Conservation (phyloP, 92 coral and sea anemone species). For the Heliopora coerulea region DNA sequence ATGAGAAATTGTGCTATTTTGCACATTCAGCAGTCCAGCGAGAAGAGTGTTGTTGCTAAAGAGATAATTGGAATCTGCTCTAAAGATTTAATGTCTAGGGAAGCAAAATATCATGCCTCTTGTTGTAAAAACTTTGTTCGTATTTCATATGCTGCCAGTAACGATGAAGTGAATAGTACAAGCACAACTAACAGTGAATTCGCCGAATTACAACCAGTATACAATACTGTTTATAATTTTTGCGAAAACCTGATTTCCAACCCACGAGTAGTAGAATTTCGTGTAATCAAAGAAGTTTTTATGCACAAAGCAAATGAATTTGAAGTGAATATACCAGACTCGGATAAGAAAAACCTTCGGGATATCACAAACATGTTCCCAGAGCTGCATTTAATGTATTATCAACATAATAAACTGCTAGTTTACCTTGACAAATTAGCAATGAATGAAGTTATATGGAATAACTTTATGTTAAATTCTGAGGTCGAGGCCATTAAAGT, state of each 20-base stretch:
- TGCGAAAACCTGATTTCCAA: conserved; percentile 59
- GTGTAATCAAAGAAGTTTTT: conserved; percentile 51
- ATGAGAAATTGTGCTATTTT: conserved; percentile 46
- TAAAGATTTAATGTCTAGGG: conserved; percentile 55
- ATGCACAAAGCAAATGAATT: conserved; percentile 52
- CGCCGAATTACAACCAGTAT: conserved; percentile 36
- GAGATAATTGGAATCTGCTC: conserved; percentile 50
- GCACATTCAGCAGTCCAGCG: conserved; percentile 35
- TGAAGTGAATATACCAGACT: conserved; percentile 55
- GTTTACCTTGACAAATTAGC: conserved; percentile 54
- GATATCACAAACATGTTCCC: conserved; percentile 46
- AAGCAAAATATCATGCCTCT: conserved; percentile 60
- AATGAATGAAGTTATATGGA: conserved; percentile 41
- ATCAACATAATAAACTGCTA: conserved; percentile 47
- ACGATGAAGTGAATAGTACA: conserved; percentile 28
- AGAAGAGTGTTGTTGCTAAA: conserved; percentile 48
- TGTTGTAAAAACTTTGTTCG: conserved; percentile 55
- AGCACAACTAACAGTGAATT: conserved; percentile 36
- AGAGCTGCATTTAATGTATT: conserved; percentile 52
- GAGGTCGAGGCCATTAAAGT: conserved; percentile 29
- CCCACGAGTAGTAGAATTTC: conserved; percentile 51
- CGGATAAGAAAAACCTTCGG: conserved; percentile 56
- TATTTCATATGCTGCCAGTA: conserved; percentile 42
- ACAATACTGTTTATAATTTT: conserved; percentile 53
- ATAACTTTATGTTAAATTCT: conserved; percentile 20